Evolutionary conservation across 2,888 invertebrate species (phyloP).

Genomic region (Melipona beecheii): DNA sequence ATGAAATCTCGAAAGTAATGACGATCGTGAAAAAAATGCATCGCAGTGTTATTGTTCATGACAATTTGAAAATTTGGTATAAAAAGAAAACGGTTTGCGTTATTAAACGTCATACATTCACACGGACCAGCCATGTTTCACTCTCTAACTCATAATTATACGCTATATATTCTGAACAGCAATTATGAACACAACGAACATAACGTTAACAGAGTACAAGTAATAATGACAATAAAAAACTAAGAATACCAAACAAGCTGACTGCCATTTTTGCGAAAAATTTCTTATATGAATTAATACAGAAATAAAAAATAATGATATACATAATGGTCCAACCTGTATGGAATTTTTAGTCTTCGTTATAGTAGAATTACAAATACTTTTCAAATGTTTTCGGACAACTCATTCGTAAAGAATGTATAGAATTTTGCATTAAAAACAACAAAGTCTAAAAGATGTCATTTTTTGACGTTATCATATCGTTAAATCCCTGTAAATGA

Average conservation of each 20-base stretch:
- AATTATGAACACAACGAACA: conserved; percentile 68
- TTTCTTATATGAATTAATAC: not conserved
- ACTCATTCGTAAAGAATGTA: not conserved
- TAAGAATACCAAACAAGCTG: not conserved
- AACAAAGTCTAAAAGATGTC: conserved; percentile 6
- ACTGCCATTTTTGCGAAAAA: not conserved
- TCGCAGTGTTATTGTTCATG: not conserved
- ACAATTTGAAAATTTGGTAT: not conserved
- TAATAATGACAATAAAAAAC: conserved; percentile 20
- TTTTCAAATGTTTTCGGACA: not conserved
- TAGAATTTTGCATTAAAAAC: not conserved
- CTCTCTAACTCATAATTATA: conserved; percentile 54
- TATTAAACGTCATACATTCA: conserved; percentile 29
- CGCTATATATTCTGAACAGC: conserved; percentile 63
- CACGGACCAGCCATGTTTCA: conserved; percentile 59
- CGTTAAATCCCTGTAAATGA: not conserved
- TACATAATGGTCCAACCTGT: not conserved
- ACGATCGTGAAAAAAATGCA: not conserved
- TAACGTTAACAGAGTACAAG: conserved; percentile 38
- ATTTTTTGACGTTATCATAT: not conserved
- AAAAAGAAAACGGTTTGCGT: conserved; percentile 6
- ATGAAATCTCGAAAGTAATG: not conserved
- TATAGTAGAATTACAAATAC: conserved; percentile 18
- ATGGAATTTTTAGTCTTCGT: conserved; percentile 11
- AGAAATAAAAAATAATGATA: not conserved